Conservation (phyloP, 2,888 invertebrate genomes). For the Aproaerema taeniolella region DNA sequence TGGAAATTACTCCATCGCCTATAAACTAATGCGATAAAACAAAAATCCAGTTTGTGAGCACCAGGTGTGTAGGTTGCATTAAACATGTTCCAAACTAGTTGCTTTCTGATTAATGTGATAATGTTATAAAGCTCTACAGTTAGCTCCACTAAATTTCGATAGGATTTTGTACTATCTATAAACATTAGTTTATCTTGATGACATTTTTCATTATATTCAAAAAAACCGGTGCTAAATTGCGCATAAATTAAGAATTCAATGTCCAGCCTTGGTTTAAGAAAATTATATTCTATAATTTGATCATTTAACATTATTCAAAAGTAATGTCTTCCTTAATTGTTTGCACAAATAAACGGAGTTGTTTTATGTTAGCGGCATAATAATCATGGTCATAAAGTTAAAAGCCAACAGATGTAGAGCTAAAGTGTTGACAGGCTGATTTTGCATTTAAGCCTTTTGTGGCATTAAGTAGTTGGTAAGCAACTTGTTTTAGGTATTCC, state of each 20-base stretch:
- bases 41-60: constrained; percentile 11
- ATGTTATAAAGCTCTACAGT: constrained; percentile 15
- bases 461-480: too few relatives aligned
- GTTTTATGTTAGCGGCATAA: too few relatives aligned
- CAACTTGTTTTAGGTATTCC: too few relatives aligned
- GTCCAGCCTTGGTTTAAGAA: constrained; percentile 10
- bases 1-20: constrained; percentile 21
- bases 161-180: constrained; percentile 18
- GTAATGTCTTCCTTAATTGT: constrained; percentile 9
- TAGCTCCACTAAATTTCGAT: constrained; percentile 15
- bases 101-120: constrained; percentile 17
- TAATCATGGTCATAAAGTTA: too few relatives aligned
- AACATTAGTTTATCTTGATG: constrained; percentile 22
- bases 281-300: constrained; percentile 2
- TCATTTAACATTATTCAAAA: constrained; percentile 7
- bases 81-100: constrained; percentile 10
- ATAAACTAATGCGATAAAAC: constrained; percentile 10
- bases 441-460: too few relatives aligned
- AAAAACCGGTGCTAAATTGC: constrained; percentile 13
- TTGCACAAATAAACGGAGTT: too few relatives aligned
- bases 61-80: constrained; percentile 14
- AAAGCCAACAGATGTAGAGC: too few relatives aligned
- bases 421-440: too few relatives aligned
- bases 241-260: constrained; percentile 7
- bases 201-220: constrained; percentile 17